Conservation (phyloP, 2,888 invertebrate species). For the Polyommatus iphigenia region DNA sequence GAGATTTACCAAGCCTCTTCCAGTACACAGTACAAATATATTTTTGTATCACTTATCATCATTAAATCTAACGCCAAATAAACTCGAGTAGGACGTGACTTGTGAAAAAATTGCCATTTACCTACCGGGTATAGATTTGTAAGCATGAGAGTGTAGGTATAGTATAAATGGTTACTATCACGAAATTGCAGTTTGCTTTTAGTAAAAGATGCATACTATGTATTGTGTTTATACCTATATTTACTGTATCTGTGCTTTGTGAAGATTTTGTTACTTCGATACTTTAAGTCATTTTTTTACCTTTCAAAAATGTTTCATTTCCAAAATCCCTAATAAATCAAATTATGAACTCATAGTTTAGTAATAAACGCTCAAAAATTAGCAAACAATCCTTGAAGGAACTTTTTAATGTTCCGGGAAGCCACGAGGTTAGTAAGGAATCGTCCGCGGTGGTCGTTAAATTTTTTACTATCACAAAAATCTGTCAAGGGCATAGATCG, state of each 20-base stretch:
- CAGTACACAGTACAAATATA: slow-evolving; percentile 53
- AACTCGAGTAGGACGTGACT: slow-evolving; percentile 73
- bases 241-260: background rate
- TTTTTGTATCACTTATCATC: slow-evolving; percentile 76
- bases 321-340: background rate
- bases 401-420: slow-evolving; percentile 1
- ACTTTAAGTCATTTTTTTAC: background rate
- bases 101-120: slow-evolving; percentile 69
- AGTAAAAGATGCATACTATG: background rate
- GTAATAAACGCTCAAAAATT: background rate
- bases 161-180: background rate
- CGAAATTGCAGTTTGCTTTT: background rate
- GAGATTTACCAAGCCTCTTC: slow-evolving; percentile 40
- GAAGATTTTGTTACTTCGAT: background rate
- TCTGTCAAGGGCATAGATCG: slow-evolving; percentile 7
- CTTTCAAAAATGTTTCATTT: no score
- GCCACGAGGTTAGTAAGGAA: slow-evolving; percentile 2
- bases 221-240: background rate
- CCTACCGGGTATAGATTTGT: slow-evolving; percentile 56
- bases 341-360: background rate
- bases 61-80: slow-evolving; percentile 75
- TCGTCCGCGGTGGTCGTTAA: background rate
- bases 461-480: slow-evolving; percentile 1
- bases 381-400: background rate
- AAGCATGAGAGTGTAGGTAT: slow-evolving; percentile 45